Evolutionary conservation across 2,113 vertebrate species (phyloP), one percentile per base, ranked within the genome.

Genomic region (Bubo scandiacus): DNA sequence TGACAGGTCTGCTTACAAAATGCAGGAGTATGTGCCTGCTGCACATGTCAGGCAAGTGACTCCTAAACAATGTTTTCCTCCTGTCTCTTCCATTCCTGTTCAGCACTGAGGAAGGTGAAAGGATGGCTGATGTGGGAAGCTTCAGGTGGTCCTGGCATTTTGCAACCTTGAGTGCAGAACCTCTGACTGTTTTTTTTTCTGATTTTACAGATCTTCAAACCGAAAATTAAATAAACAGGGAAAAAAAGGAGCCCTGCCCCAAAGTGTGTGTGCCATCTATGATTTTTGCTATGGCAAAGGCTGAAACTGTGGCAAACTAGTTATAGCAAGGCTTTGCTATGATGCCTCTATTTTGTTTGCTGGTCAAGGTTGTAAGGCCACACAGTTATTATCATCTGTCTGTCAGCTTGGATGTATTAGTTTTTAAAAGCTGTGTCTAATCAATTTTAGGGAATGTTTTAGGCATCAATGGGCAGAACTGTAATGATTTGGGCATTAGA

Each of bases 401-500:
- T 74, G 61, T 54, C 71, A 67, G 70, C 38, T 88, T 75, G n/a
- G 52, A 77, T 91, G 47, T 52, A 38, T 66, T 86, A 32, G 25
- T 51, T 86, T 90, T 72, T 89, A 93, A 91, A 89, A 91, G 87
- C 72, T 86, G 20, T 38, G 10, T 72, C 62, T 26, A 72, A 94
- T 93, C 87, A 72, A 91, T 91, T 79, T 80, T 77, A 89, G 51
- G 61, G 47, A 67, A 80, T 68, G 52, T 54, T 95, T 92, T 71
- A 94, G 42, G 80, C 80, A 55, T 83, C 92, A 86, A 58, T 57
- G 58, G 54, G 58, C 62, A 86, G 47, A 94, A 65, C 30, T 47
- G 32, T 54, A 81, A 83, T 75, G 42, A 5, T 45, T 45, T 45
- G 40, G n/a, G 22, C 30, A 65, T 91, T 63, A 86, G 59, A 43